phyloP scores from a whole-genome alignment of 2,797 vertebrate genomes.

The Nyctalus aviator region DNA sequence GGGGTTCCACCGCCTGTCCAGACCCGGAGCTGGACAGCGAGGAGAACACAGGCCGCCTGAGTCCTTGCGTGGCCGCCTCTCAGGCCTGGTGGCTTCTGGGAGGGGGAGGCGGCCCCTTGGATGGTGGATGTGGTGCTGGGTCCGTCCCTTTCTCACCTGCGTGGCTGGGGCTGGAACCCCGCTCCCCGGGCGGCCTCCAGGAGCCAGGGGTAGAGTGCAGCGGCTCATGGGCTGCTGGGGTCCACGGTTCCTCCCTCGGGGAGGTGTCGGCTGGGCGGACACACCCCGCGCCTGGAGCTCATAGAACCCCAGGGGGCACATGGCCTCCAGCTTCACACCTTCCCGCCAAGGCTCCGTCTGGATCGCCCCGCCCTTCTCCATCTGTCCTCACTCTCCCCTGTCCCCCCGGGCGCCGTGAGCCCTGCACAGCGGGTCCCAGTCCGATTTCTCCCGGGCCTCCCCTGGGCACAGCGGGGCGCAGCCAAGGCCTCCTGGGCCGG shows the following conservation, averaged over 20 bases:
- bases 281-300: neutral
- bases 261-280: neutral
- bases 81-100: neutral
- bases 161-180: neutral
- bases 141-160: neutral
- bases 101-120: neutral
- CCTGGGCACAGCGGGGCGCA: neutral
- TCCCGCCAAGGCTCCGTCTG: rapidly evolving
- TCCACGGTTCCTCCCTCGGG: neutral
- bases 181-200: neutral
- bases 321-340: neutral
- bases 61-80: neutral
- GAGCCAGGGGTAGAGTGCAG: neutral
- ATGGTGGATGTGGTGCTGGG: neutral
- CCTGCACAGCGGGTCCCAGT: neutral
- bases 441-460: neutral
- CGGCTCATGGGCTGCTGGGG: neutral
- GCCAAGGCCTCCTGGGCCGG: neutral
- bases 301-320: neutral
- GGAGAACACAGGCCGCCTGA: neutral
- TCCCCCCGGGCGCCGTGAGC: neutral
- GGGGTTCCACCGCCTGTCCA: neutral
- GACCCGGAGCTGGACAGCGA: neutral
- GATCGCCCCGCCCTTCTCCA: neutral
- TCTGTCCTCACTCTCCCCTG: rapidly evolving